Conservation (phyloP, 2,888 invertebrate species). For the Argyra leucocephala region DNA sequence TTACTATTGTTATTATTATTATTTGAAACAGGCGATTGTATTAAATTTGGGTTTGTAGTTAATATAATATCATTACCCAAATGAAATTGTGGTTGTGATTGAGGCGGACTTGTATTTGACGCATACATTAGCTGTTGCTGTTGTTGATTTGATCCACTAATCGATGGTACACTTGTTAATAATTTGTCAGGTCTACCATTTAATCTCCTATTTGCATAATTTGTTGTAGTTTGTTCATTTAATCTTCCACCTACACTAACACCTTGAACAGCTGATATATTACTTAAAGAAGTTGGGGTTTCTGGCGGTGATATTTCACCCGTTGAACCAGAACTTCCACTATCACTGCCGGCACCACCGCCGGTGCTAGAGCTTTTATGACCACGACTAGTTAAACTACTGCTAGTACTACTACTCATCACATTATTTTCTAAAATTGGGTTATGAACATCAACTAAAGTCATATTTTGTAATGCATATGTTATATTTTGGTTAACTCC, state of each 20-base stretch:
- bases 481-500: conserved; percentile 29
- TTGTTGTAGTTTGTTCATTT: conserved; percentile 23
- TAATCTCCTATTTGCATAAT: conserved; percentile 36
- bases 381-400: conserved; percentile 25
- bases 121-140: conserved; percentile 21
- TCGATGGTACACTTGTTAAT: conserved; percentile 25
- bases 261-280: conserved; percentile 21
- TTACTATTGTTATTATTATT: conserved; percentile 25
- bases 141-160: conserved; percentile 27
- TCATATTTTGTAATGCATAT: conserved; percentile 38
- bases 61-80: conserved; percentile 22
- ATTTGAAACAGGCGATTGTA: conserved; percentile 22
- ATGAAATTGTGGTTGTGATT: conserved; percentile 26
- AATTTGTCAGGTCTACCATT: conserved; percentile 37
- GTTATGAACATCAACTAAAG: conserved; percentile 28
- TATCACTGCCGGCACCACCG: conserved; percentile 36
- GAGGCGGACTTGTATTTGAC: conserved; percentile 20
- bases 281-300: conserved; percentile 36
- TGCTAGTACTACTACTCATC: conserved; percentile 9
- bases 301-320: conserved; percentile 42
- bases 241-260: conserved; percentile 24
- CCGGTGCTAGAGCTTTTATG: conserved; percentile 29
- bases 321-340: conserved; percentile 43
- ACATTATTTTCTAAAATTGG: conserved; percentile 21
- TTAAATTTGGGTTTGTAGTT: conserved; percentile 25